These are phyloP conservation scores for Battus philenor DNA, from an alignment of 1,140 invertebrate species.

Conservation along the genomic window DNA sequence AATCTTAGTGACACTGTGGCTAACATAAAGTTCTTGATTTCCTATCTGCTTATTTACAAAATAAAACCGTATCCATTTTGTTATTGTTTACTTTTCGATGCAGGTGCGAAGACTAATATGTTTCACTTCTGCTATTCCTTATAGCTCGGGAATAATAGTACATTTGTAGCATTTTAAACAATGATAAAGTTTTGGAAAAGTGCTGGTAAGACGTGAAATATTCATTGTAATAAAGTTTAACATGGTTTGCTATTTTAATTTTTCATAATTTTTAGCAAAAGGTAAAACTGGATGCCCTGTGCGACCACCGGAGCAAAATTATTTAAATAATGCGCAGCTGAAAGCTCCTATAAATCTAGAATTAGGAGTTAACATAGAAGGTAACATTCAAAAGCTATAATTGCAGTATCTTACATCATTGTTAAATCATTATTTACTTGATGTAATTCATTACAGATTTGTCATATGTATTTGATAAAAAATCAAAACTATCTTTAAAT, in stretches of 20 bases:
- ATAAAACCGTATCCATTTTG: constrained; percentile 26
- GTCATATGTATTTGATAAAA: constrained; percentile 51
- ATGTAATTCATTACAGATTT: constrained; percentile 36
- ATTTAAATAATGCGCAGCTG: constrained; percentile 20
- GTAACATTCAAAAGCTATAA: constrained; percentile 25
- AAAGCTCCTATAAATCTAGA: constrained; percentile 34
- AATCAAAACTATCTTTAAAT: constrained; percentile 62
- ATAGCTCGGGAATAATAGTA: constrained; percentile 16
- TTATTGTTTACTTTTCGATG: constrained; percentile 44
- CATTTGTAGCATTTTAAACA: constrained; percentile 18
- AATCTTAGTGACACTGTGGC: too few relatives aligned
- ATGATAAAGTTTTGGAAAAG: constrained; percentile 74
- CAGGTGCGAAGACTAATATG: constrained; percentile 34
- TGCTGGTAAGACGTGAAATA: constrained; percentile 43
- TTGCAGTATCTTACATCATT: constrained; percentile 22
- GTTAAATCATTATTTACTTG: constrained; percentile 23
- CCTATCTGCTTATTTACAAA: constrained; percentile 36
- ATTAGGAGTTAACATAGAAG: constrained; percentile 39
- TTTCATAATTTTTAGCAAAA: constrained; percentile 50
- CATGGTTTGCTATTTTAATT: neutral
- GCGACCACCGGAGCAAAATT: constrained; percentile 50
- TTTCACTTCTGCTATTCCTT: constrained; percentile 19
- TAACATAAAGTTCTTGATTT: too few relatives aligned
- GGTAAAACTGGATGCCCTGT: constrained; percentile 65
- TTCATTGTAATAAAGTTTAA: constrained; percentile 13